Evolutionary conservation across 2,113 vertebrate genomes (phyloP), one percentile per base, ranked within the genome.

Genomic region (Haemorhous mexicanus): DNA sequence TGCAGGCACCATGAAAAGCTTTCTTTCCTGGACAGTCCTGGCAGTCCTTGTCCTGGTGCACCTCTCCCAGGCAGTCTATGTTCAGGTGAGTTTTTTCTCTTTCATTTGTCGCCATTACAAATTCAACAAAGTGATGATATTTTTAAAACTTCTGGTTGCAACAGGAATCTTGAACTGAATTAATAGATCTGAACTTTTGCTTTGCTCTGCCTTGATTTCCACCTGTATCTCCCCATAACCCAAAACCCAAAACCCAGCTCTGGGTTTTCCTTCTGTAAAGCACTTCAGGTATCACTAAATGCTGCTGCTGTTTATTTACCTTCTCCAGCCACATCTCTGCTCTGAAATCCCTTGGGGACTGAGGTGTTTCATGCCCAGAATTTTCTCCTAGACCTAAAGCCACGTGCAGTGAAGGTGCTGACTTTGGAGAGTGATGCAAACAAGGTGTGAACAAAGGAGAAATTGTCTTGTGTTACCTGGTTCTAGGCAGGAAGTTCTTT

Each of bases 11-110:
- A 96, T 96, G 96, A 94, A 55, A 64, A 59, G 2, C 28, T 76
- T 83, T 39, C 41, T 96, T 47, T 64, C 37, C 20, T 83, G 88
- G 30, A 4, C 67, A 20, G 49, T 83, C 32, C 35, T 96, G 35
- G 63, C 53, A 44, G 49, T 69, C 53, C n/a, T 93, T 32, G 30
- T n/a, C 13, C 67, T 91, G 82, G 53, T 76, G 53, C 88, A 95
- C 18, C 6, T 32, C 85, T 91, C 82, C 72, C 82, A 79, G 49
- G 72, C 90, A 16, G 90, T 96, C 75, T 96, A 96, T 0, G 67
- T 96, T 32, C 85, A 87, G 96, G 96, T 96, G 59, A 96, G 96
- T 62, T 78, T 67, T 79, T 52, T 37, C 23, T 69, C 32, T 90
- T 79, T 50, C 3, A 47, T 59, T 76, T 83, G 3, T 46, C 26